Evolutionary conservation across 2,797 vertebrate species (phyloP), one percentile per base, ranked within the genome.

Genomic region (Poliocrania exsul): DNA sequence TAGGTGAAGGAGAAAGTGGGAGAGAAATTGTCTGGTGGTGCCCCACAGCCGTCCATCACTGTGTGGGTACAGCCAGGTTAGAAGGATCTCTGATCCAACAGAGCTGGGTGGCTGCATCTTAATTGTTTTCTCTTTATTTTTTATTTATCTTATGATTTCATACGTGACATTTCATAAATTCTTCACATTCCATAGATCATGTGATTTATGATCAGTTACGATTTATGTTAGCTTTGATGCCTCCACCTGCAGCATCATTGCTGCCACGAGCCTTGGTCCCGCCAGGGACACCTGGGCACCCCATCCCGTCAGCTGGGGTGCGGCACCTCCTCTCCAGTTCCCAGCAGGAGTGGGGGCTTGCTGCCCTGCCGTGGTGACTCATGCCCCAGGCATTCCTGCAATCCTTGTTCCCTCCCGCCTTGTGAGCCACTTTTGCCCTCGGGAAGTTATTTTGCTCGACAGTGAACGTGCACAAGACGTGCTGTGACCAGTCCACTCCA

Each of bases 11-110:
- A 75, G 61, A 73, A 79, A 10, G 61, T 47, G 51, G 86, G 66
- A 81, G 38, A 83, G 40, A 54, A 62, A 54, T 26, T 4, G n/a
- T 21, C 38, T 69, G 58, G 40, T 69, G 40, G 29, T 33, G 19
- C 0, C 4, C 46, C 49, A 70, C 46, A 53, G 60, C 4, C 26
- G 15, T 44, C 78, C 66, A 12, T 19, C 37, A 6, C 42, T 19
- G 53, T 0, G 5, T 80, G 60, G 71, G 26, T 69, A 15, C 3
- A 2, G 28, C 42, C 49, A 11, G 66, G 20, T 44, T 23, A 40
- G 50, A 23, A 10, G 0, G 2, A 10, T 19, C n/a, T 54, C 21
- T 5, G 4, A 3, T 23, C 40, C n/a, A 49, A 50, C 0, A 0
- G 35, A 29, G 54, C 19, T 31, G 37, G 8, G 33, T 11, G 47